phyloP scores from a whole-genome alignment of 2,888 invertebrate species.

The Eupithecia subumbrata region DNA sequence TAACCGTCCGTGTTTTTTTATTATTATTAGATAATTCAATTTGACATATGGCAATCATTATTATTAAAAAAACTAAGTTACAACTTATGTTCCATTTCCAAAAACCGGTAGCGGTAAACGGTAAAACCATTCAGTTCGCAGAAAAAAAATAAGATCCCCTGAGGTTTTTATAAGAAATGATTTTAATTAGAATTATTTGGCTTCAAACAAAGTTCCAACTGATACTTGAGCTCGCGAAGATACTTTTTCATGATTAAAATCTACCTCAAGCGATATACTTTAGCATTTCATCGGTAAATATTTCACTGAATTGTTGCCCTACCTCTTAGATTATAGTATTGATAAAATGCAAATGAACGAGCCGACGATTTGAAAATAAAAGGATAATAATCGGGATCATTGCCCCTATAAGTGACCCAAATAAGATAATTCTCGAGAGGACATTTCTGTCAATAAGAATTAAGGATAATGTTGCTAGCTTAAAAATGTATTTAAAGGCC shows the following conservation, averaged over 20 bases:
- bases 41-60: neutral
- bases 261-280: conserved; percentile 64
- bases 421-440: conserved; percentile 72
- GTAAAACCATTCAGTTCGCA: conserved; percentile 10
- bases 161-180: conserved; percentile 22
- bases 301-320: conserved; percentile 75
- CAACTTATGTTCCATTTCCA: neutral
- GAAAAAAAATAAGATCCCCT: conserved; percentile 6
- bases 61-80: neutral
- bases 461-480: conserved; percentile 74
- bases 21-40: neutral
- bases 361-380: conserved; percentile 75
- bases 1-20: neutral
- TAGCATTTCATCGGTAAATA: conserved; percentile 75
- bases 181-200: conserved; percentile 30
- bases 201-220: conserved; percentile 29
- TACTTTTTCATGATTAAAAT: conserved; percentile 53
- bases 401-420: conserved; percentile 78
- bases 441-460: conserved; percentile 76
- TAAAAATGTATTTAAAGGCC: conserved; percentile 54
- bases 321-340: conserved; percentile 72
- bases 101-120: conserved; percentile 5
- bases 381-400: conserved; percentile 69
- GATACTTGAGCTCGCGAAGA: conserved; percentile 50
- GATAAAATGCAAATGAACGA: conserved; percentile 80